phyloP scores from a whole-genome alignment of 2,113 vertebrate genomes.

The Oncorhynchus clarkii region DNA sequence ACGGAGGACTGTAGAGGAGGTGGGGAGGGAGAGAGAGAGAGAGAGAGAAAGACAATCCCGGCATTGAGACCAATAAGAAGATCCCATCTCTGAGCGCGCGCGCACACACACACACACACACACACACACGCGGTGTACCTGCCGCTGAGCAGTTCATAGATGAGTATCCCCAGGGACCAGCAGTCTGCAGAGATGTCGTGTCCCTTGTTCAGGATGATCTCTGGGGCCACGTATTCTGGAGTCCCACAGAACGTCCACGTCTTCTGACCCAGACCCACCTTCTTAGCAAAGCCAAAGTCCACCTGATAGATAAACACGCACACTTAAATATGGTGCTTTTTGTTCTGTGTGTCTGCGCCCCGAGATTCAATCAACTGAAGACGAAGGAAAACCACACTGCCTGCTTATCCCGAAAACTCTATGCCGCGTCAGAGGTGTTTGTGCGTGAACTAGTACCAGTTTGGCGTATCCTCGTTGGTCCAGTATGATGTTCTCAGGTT shows the following conservation, averaged over 20 bases:
- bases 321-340: not conserved
- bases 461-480: constrained; percentile 71
- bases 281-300: constrained; percentile 74
- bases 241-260: constrained; percentile 76
- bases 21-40: not conserved
- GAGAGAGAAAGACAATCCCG: not conserved
- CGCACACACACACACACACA: no score
- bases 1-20: constrained; percentile 80
- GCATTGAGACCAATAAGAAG: not conserved
- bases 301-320: constrained; percentile 35
- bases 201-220: constrained; percentile 73
- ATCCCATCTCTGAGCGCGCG: not conserved
- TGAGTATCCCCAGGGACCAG: constrained; percentile 73
- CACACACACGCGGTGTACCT: constrained; percentile 45
- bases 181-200: constrained; percentile 71
- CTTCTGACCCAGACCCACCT: constrained; percentile 72
- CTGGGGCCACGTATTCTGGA: constrained; percentile 71
- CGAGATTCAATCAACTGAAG: no score
- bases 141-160: constrained; percentile 72
- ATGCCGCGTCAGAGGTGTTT: no score
- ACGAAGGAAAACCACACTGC: no score
- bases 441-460: constrained; percentile 66
- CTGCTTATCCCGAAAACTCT: no score
- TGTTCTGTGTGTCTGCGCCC: not conserved
- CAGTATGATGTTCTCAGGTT: constrained; percentile 75